A percentile compares a stretch with the other conserved stretches of the same genome.
phyloP scores from a whole-genome alignment of 2,113 vertebrate genomes.

The Ochotona princeps region DNA sequence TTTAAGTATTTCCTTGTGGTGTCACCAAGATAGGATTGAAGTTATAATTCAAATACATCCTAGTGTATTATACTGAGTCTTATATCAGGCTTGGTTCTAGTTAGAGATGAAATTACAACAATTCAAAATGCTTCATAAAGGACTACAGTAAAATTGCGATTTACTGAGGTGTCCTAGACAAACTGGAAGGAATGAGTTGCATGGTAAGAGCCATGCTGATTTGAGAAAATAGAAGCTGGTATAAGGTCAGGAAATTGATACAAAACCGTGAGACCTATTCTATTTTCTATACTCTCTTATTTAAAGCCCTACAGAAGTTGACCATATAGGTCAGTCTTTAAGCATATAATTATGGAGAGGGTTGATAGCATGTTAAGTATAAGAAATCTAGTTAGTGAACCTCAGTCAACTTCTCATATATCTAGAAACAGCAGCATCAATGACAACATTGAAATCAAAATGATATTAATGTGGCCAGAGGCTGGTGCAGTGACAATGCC shows the following conservation, averaged over 20 bases:
- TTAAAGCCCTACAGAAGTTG: not conserved
- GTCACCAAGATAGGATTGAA: not conserved
- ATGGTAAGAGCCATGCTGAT: not conserved
- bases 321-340: not conserved
- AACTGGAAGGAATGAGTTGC: not conserved
- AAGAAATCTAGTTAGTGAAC: not conserved
- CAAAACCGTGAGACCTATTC: not conserved
- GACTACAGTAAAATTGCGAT: not conserved
- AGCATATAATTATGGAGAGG: not conserved
- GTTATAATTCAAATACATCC: not conserved
- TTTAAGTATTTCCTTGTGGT: not conserved
- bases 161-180: not conserved
- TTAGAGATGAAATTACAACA: not conserved
- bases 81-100: not conserved
- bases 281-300: not conserved
- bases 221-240: not conserved
- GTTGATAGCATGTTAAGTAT: not conserved
- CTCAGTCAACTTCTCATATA: not conserved
- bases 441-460: not conserved
- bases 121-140: not conserved
- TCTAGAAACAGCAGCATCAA: not conserved
- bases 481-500: no score
- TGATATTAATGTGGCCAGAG: not conserved
- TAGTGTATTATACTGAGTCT: not conserved
- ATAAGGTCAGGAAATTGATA: not conserved